Conservation (phyloP, 2,888 invertebrate genomes). For the Ligdia adustata region DNA sequence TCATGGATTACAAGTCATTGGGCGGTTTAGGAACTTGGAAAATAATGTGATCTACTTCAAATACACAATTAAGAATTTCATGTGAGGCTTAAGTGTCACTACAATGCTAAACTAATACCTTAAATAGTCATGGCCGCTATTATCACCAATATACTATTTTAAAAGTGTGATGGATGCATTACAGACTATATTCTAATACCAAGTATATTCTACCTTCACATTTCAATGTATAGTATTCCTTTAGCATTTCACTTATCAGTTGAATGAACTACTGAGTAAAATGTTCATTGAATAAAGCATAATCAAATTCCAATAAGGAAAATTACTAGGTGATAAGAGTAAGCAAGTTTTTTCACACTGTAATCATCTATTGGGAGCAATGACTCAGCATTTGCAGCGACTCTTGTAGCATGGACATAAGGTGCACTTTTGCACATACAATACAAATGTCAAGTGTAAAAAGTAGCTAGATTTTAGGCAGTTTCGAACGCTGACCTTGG, state of each 20-base stretch:
- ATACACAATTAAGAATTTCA: no score
- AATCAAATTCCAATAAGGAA: conserved; percentile 17
- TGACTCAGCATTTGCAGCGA: conserved; percentile 36
- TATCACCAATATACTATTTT: no score
- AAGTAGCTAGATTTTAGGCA: conserved; percentile 42
- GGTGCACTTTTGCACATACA: conserved; percentile 32
- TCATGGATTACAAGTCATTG: no score
- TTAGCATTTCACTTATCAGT: background rate
- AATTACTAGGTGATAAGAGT: background rate
- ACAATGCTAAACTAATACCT: no score
- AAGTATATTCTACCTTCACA: no score
- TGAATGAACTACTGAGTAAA: background rate
- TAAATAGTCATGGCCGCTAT: no score
- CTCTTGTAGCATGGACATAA: conserved; percentile 36
- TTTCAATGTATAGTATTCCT: no score
- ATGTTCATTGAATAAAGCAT: background rate
- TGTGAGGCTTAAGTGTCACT: no score
- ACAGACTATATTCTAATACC: no score
- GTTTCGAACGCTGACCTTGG: conserved; percentile 60
- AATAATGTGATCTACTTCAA: no score
- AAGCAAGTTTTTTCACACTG: conserved; percentile 6
- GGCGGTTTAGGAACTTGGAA: no score
- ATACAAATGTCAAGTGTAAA: conserved; percentile 30
- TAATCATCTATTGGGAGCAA: conserved; percentile 22
- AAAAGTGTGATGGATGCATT: no score